Base-by-base conservation (phyloP, 2,888 invertebrate species). In the Fissipunctia ypsillon region DNA sequence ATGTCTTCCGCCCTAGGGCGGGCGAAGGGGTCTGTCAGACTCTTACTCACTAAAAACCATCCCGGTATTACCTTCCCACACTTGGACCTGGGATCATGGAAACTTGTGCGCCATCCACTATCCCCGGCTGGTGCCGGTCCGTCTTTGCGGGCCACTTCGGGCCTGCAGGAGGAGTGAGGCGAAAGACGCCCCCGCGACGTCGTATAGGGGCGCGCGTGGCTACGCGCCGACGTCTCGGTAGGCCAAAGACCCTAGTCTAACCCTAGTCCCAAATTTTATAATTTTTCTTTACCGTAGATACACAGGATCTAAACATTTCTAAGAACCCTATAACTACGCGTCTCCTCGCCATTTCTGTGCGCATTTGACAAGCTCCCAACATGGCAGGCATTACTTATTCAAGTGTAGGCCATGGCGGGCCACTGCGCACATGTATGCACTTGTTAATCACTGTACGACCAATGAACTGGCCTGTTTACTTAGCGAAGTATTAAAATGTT, bases 381-480 rank as follows among this genome's bases (percentile, higher is more conserved):
- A 90, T 80, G 90, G 90, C 43, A 28, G 25, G 70, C 81, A 86
- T 89, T 88, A 88, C 86, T 83, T 87, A 89, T 88, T 84, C 89
- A 86, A 84, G 74, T 77, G 65, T 83, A 64, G 72, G 69, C 65
- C 56, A 41, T 73, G 65, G 56, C 73, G 16, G 16, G 38, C 81
- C 79, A 72, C 75, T 73, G 81, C 70, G 70, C 64, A 78, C 83
- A 77, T 76, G 78, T 83, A 69, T 71, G 63, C 63, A 67, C 80
- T 73, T 69, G 81, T 69, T 86, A 83, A 85, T 84, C 81, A 86
- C 68, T 60, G 28, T 25, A 31, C 76, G 66, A 80, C 82, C 82
- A 82, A 82, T 82, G 73, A 82, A 82, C 76, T 76, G 65, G 12
- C 14, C 56, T 56, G 67, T 56, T 69, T 65, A 70, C 68, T 59